Percentiles rank a stretch among this genome's conserved stretches.
phyloP scores from a whole-genome alignment of 2,797 vertebrate species.

The Falco concolor region DNA sequence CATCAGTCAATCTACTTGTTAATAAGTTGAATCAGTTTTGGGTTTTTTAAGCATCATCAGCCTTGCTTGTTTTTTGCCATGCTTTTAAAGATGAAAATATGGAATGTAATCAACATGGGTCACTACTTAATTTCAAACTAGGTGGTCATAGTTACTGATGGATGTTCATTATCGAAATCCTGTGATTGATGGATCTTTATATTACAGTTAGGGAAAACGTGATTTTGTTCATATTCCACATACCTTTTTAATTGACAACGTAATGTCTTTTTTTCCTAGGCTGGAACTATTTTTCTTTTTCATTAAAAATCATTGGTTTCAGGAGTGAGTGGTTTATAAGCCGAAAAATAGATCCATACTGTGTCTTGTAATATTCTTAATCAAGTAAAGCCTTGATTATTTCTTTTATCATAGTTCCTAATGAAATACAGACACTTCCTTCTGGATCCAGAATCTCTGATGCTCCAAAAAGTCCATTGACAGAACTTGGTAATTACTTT shows the following conservation, averaged over 20 bases:
- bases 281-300: background rate
- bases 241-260: background rate
- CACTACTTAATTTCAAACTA: background rate
- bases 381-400: constrained; percentile 41
- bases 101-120: background rate
- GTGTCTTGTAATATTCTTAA: background rate
- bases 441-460: constrained; percentile 56
- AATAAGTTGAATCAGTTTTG: background rate
- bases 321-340: background rate
- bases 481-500: constrained; percentile 72
- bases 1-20: background rate
- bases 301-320: background rate
- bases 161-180: background rate
- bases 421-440: constrained; percentile 57
- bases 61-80: background rate
- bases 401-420: constrained; percentile 70
- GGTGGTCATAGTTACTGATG: background rate
- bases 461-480: constrained; percentile 57
- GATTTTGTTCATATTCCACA: background rate
- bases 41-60: background rate
- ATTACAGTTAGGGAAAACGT: background rate
- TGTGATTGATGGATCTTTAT: background rate
- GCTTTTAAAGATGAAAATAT: background rate
- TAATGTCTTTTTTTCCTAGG: background rate
- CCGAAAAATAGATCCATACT: background rate